Conservation (phyloP, 2,888 invertebrate genomes). For the Octonoba sinensis region DNA sequence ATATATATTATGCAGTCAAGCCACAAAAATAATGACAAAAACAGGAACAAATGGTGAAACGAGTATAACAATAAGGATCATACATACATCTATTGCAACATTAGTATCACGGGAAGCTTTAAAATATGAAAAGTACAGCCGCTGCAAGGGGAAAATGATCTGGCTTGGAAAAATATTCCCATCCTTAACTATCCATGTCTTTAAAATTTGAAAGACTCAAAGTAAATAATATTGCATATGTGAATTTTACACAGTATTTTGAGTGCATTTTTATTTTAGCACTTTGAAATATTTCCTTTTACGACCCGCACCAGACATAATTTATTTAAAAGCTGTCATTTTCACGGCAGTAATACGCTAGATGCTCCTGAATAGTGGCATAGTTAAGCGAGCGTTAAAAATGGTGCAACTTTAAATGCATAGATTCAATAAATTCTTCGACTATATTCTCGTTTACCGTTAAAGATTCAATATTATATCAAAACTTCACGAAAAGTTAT, state of each 20-base stretch:
- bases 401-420: too few relatives aligned
- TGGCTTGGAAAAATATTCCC: constrained; percentile 60
- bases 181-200: constrained; percentile 48
- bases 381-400: too few relatives aligned
- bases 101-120: constrained; percentile 49
- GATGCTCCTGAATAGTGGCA: too few relatives aligned
- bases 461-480: too few relatives aligned
- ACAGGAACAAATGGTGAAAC: constrained; percentile 54
- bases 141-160: constrained; percentile 42
- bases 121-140: constrained; percentile 57
- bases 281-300: not conserved
- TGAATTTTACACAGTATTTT: not conserved
- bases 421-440: too few relatives aligned
- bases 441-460: too few relatives aligned
- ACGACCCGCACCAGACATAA: not conserved
- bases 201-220: constrained; percentile 1
- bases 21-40: constrained; percentile 59
- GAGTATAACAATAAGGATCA: constrained; percentile 48
- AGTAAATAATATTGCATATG: not conserved
- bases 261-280: not conserved
- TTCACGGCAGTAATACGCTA: not conserved
- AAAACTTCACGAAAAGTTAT: too few relatives aligned
- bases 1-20: constrained; percentile 62
- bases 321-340: not conserved
- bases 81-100: constrained; percentile 54